These are phyloP conservation scores for Rhinolophus sinicus DNA, from an alignment of 2,113 vertebrate genomes.

Conservation along the genomic window DNA sequence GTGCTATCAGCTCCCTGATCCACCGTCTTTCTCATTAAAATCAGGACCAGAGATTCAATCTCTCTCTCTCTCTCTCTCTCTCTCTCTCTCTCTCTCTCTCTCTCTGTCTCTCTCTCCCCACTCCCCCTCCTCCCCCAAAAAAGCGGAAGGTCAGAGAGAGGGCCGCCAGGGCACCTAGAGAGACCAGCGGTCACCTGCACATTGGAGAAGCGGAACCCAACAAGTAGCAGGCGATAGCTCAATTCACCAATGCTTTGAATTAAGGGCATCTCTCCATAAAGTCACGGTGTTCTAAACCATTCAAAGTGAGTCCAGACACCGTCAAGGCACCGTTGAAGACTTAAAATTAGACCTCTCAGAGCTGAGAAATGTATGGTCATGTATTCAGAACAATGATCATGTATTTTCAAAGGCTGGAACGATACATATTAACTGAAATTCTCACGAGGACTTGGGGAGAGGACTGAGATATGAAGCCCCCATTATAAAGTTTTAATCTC, in stretches of 20 bases:
- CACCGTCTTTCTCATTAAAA: background rate
- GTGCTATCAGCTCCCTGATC: background rate
- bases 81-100: background rate
- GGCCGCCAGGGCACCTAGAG: background rate
- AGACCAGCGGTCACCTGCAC: background rate
- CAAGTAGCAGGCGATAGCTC: background rate
- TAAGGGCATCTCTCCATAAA: background rate
- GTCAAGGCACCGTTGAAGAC: background rate
- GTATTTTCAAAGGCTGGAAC: background rate
- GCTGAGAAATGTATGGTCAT: background rate
- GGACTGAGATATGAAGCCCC: background rate
- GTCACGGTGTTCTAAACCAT: background rate
- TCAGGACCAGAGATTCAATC: background rate
- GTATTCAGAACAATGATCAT: background rate
- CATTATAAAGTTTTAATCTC: slow-evolving; percentile 48
- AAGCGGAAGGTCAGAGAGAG: background rate
- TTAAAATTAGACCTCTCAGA: slow-evolving; percentile 12
- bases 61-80: background rate
- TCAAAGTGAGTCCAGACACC: background rate
- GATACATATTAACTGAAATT: background rate
- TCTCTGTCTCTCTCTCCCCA: too few species aligned
- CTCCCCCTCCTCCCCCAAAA: background rate
- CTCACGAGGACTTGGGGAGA: background rate
- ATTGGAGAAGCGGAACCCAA: background rate
- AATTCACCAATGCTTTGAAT: background rate